A percentile compares a stretch with the other conserved stretches of the same genome.
Conservation (phyloP, 2,113 vertebrate species). For the Trochalopteron elliotii region DNA sequence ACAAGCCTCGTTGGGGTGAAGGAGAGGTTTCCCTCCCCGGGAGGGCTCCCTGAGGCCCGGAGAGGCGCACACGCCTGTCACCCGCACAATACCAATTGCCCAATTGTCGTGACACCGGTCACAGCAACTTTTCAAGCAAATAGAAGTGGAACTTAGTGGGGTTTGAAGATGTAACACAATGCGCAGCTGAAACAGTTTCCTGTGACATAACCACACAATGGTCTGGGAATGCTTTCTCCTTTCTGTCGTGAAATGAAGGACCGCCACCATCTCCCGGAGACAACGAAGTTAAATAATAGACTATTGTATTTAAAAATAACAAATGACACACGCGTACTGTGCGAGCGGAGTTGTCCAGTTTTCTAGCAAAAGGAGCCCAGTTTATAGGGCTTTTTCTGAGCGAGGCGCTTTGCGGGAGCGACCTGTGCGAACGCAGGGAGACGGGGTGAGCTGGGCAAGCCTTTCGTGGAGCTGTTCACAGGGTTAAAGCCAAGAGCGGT, state of each 20-base stretch:
- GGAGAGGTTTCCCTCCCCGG: not conserved
- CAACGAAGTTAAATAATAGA: constrained; percentile 50
- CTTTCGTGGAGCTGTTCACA: not conserved
- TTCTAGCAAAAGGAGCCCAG: not conserved
- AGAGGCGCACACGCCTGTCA: not conserved
- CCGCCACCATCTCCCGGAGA: constrained; percentile 49
- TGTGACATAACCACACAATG: constrained; percentile 54
- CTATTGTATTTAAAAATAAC: constrained; percentile 61
- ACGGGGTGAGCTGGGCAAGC: not conserved
- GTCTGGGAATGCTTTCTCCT: constrained; percentile 51
- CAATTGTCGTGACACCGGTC: constrained; percentile 3
- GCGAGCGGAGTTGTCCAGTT: constrained; percentile 18
- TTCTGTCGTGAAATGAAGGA: constrained; percentile 38
- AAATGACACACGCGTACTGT: constrained; percentile 24
- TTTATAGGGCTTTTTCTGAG: not conserved
- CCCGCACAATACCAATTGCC: not conserved
- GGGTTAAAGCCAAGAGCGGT: not conserved
- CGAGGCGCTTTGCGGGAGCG: not conserved
- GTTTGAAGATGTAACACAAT: constrained; percentile 26
- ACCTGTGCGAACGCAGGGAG: not conserved
- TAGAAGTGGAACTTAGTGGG: constrained; percentile 7
- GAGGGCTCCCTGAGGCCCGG: not conserved
- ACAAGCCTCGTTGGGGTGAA: not conserved
- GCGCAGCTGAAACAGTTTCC: constrained; percentile 34
- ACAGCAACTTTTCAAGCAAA: constrained; percentile 34